These are phyloP conservation scores for Galerucella calmariensis DNA, from an alignment of 2,888 invertebrate genomes.

Conservation along the genomic window DNA sequence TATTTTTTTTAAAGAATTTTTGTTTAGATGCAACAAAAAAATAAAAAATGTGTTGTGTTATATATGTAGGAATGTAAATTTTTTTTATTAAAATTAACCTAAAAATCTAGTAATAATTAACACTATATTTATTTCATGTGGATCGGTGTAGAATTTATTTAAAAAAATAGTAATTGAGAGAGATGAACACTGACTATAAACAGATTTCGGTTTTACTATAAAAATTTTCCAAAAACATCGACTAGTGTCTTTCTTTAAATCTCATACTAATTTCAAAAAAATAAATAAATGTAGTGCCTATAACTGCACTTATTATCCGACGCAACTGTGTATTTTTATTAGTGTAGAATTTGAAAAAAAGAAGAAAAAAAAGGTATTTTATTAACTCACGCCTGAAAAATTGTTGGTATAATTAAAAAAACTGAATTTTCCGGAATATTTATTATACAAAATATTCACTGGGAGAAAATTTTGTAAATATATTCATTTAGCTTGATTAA, in stretches of 20 bases:
- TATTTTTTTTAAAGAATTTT: too few relatives aligned
- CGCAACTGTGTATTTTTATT: constrained; percentile 26
- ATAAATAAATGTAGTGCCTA: constrained; percentile 38
- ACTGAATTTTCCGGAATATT: neutral
- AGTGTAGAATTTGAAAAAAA: neutral
- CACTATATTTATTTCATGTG: too few relatives aligned
- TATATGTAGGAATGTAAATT: too few relatives aligned
- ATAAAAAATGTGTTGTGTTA: too few relatives aligned
- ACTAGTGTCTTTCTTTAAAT: neutral
- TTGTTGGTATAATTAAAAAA: neutral
- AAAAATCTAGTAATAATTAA: too few relatives aligned
- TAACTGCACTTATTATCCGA: constrained; percentile 45
- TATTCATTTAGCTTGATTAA: neutral
- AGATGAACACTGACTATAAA: constrained; percentile 21
- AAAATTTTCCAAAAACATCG: constrained; percentile 15
- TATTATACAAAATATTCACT: neutral
- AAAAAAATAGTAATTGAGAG: constrained; percentile 12
- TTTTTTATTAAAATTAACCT: too few relatives aligned
- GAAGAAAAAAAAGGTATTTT: too few relatives aligned
- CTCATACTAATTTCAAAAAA: constrained; percentile 7
- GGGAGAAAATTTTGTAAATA: neutral
- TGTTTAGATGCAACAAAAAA: too few relatives aligned
- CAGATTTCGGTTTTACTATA: neutral
- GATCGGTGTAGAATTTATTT: neutral
- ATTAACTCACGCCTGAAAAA: neutral